Percentiles rank a stretch among this genome's conserved stretches.
These are phyloP conservation scores for Tribolium freemani DNA, from an alignment of 2,888 invertebrate species.

Conservation along the genomic window DNA sequence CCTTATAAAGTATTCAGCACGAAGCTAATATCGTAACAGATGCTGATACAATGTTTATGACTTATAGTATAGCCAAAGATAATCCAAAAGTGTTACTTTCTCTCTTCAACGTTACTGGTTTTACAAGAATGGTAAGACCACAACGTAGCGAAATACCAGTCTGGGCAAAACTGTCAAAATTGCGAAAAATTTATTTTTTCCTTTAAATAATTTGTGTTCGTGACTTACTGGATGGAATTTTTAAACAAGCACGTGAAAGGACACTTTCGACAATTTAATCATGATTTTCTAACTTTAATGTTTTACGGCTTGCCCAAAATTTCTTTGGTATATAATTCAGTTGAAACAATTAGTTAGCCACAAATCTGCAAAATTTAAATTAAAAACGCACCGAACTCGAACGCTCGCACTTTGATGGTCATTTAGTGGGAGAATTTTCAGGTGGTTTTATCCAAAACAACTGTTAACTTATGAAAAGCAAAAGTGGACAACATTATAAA, in stretches of 20 bases:
- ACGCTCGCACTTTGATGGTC: constrained; percentile 19
- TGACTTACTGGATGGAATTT: neutral
- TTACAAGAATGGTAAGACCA: constrained; percentile 21
- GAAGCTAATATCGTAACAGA: too few relatives aligned
- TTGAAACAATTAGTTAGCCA: neutral
- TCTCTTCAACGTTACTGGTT: constrained; percentile 21
- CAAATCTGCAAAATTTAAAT: constrained; percentile 22
- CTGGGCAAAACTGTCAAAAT: neutral
- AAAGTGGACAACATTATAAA: neutral
- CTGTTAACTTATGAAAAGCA: neutral
- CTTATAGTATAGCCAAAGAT: neutral
- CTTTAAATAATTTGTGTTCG: neutral
- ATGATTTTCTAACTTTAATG: too few relatives aligned
- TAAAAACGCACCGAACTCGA: constrained; percentile 20
- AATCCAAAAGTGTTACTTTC: constrained; percentile 15
- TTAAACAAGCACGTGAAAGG: too few relatives aligned
- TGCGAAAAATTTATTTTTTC: too few relatives aligned
- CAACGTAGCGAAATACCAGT: neutral
- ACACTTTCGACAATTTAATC: too few relatives aligned
- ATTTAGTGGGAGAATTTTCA: constrained; percentile 1
- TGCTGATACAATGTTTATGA: too few relatives aligned
- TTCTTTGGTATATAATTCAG: too few relatives aligned
- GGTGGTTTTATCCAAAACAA: constrained; percentile 1
- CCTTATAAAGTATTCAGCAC: too few relatives aligned
- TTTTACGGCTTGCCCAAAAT: too few relatives aligned